These are phyloP conservation scores for Mirza zaza DNA, from an alignment of 2,113 vertebrate genomes.

Conservation along the genomic window DNA sequence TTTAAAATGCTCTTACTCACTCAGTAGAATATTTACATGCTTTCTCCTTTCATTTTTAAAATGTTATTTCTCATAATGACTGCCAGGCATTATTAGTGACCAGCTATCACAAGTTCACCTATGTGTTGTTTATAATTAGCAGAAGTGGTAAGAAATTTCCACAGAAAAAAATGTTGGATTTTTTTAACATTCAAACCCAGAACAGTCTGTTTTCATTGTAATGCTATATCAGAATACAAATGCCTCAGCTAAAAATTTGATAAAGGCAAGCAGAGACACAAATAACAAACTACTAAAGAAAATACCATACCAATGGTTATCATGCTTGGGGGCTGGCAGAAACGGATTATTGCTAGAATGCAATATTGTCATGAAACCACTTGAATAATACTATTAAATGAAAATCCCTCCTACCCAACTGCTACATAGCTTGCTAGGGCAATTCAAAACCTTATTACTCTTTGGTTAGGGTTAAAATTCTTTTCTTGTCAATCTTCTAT, in stretches of 20 bases:
- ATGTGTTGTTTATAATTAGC: not conserved
- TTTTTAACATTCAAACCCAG: not conserved
- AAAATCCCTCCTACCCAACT: not conserved
- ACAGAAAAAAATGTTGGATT: not conserved
- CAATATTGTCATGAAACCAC: not conserved
- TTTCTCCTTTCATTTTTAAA: constrained; percentile 31
- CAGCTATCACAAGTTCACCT: not conserved
- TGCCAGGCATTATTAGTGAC: not conserved
- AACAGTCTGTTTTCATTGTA: not conserved
- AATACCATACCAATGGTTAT: not conserved
- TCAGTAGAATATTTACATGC: not conserved
- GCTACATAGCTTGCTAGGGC: not conserved
- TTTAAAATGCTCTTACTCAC: not conserved
- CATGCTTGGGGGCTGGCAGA: too few relatives aligned
- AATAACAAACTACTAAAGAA: not conserved
- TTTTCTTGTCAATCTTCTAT: not conserved
- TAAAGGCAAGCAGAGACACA: not conserved
- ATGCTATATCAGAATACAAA: not conserved
- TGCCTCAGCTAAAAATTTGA: not conserved
- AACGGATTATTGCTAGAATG: not conserved
- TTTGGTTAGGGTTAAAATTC: not conserved
- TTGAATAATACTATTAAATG: not conserved
- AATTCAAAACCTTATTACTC: constrained; percentile 17
- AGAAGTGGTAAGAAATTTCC: not conserved
- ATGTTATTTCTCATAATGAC: not conserved